Percentiles rank a stretch among this genome's conserved stretches.
These are phyloP conservation scores for Microplitis manilae DNA, from an alignment of 2,888 invertebrate species.

Conservation along the genomic window DNA sequence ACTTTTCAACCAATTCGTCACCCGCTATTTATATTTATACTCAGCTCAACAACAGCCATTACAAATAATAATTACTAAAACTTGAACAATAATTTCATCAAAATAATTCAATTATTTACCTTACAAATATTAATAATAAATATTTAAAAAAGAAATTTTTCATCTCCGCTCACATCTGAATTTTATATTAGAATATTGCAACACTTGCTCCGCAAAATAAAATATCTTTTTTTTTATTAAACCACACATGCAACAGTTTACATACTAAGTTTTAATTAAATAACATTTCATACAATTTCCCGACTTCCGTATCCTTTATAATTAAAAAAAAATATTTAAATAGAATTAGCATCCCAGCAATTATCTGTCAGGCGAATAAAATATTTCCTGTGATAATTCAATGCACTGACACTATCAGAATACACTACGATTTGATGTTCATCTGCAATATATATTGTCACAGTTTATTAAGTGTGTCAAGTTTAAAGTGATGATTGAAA, in stretches of 20 bases:
- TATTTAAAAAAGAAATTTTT: too few species aligned
- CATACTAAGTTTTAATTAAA: too few species aligned
- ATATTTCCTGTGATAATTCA: neutral
- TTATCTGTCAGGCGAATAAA: neutral
- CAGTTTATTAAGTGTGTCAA: neutral
- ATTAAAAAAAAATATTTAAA: too few species aligned
- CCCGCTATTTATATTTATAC: neutral
- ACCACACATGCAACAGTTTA: too few species aligned
- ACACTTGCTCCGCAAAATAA: too few species aligned
- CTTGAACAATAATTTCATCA: neutral
- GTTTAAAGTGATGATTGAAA: neutral
- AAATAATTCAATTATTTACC: neutral
- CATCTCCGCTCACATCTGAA: too few species aligned
- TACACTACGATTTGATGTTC: neutral
- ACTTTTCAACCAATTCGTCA: neutral
- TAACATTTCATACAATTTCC: too few species aligned
- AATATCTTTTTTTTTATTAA: too few species aligned
- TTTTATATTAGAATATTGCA: too few species aligned
- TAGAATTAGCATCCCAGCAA: too few species aligned
- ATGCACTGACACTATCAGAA: neutral
- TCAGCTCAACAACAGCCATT: neutral
- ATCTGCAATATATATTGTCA: neutral
- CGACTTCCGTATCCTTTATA: too few species aligned
- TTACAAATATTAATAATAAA: neutral
- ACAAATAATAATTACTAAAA: neutral